phyloP scores from a whole-genome alignment of 2,888 invertebrate genomes.

The Caenorhabditis drosophilae region DNA sequence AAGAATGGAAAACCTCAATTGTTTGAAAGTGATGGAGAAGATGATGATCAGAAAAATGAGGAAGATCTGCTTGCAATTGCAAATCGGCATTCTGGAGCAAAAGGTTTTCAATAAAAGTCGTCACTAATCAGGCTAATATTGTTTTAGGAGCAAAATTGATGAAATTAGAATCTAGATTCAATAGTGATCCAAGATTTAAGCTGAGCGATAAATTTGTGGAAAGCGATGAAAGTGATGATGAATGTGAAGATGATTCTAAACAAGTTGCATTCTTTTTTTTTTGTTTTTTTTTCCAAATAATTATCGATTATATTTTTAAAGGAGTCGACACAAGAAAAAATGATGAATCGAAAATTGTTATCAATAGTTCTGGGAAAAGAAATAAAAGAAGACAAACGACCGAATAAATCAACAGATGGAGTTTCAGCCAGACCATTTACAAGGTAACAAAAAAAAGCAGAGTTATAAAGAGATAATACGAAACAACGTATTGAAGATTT shows the following conservation, averaged over 20 bases:
- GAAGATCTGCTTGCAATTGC: constrained; percentile 11
- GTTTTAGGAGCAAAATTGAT: constrained; percentile 50
- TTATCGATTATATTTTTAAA: too few species aligned
- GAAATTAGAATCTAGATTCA: constrained; percentile 46
- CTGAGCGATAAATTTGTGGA: constrained; percentile 47
- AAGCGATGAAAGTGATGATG: constrained; percentile 15
- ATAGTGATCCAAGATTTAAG: constrained; percentile 48
- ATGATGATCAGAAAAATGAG: constrained; percentile 34
- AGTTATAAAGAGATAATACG: too few species aligned
- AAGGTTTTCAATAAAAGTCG: constrained; percentile 10
- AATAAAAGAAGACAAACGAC: constrained; percentile 37
- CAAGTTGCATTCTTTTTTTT: constrained; percentile 9
- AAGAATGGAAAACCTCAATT: constrained; percentile 12
- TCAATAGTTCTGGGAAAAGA: constrained; percentile 54
- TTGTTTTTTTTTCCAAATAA: too few species aligned
- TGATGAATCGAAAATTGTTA: constrained; percentile 46
- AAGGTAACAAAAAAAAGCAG: too few species aligned
- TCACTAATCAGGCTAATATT: too few species aligned
- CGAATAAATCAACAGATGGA: constrained; percentile 19
- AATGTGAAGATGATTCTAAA: constrained; percentile 3
- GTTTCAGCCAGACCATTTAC: constrained; percentile 39
- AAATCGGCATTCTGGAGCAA: constrained; percentile 33
- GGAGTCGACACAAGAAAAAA: constrained; percentile 48
- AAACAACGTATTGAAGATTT: constrained; percentile 26
- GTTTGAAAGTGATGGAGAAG: constrained; percentile 28